phyloP scores from a whole-genome alignment of 2,113 vertebrate genomes.

The Menura novaehollandiae region DNA sequence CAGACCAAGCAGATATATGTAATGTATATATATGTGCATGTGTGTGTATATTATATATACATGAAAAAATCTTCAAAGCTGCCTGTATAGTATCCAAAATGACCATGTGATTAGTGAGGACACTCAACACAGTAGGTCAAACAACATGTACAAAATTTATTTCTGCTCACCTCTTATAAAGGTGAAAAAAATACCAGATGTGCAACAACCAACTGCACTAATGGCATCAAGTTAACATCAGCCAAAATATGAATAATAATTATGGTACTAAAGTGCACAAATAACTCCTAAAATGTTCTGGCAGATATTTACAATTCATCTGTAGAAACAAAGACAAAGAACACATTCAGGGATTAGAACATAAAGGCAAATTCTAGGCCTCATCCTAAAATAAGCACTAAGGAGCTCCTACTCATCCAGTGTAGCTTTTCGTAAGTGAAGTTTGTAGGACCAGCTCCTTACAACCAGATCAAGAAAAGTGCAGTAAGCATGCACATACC shows the following conservation, averaged over 20 bases:
- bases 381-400: neutral
- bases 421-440: neutral
- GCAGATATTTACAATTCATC: slow-evolving; percentile 25
- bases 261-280: slow-evolving; percentile 11
- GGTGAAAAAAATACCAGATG: slow-evolving; percentile 4
- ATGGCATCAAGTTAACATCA: slow-evolving; percentile 10
- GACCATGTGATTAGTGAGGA: neutral
- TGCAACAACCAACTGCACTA: slow-evolving; percentile 13
- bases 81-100: neutral
- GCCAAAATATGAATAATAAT: slow-evolving; percentile 12
- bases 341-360: neutral
- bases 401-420: neutral
- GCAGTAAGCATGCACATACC: neutral
- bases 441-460: neutral
- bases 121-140: neutral
- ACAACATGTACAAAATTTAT: neutral
- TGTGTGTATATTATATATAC: too few relatives aligned
- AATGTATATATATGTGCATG: neutral
- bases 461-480: neutral
- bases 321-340: slow-evolving; percentile 30
- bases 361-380: neutral
- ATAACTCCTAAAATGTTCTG: slow-evolving; percentile 18
- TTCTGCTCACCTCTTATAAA: slow-evolving; percentile 17
- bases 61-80: neutral
- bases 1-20: neutral